Evolutionary conservation across 1,140 invertebrate genomes (phyloP), one percentile per base, ranked within the genome.

Genomic region (Lepidostoma basale): DNA sequence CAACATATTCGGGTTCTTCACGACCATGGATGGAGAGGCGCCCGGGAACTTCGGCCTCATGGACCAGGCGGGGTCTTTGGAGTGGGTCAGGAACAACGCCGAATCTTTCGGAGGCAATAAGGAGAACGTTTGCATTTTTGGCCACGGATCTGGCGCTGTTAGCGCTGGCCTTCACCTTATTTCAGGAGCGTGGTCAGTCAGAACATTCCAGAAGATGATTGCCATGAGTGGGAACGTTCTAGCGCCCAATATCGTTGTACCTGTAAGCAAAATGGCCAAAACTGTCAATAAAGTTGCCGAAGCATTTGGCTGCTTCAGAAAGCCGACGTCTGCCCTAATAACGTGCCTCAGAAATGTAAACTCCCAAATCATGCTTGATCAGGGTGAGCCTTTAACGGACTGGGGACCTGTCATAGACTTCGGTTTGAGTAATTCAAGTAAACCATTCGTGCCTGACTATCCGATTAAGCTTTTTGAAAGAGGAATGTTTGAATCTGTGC

Each of bases 1-100:
- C 18, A 92, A 91, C 75, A 90, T 93, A 56, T 89, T 98, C 71
- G 96, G 96, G n/a, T 98, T 97, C 80, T 89, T 98, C 73, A 91
- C 91, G 20, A 89, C 94, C 6, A 86, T 88, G 60, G 91, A 92
- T 73, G 87, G 88, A 3, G 90, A 94, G 76, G 89, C 92, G 1
- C 88, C 94, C 0, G 96, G 96, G 10, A 98, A 98, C 80, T 94
- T 88, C 74, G 97, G 96, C 0, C 80, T 98, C 73, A 87, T 94
- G 81, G 96, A 98, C 75, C 96, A 97, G 83, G 86, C 94, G 33
- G 90, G 94, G 4, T 92, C 94, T 0, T 78, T 97, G 23, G 86
- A 88, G 71, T 96, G 93, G 93, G 87, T 98, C 0, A 88, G 92
- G 75, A 88, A 88, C 42, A 96, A 96, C 76, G 96, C 97, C 10